Base-by-base conservation (phyloP, 92 coral and sea anemone genomes). In the Porites cylindrica region DNA sequence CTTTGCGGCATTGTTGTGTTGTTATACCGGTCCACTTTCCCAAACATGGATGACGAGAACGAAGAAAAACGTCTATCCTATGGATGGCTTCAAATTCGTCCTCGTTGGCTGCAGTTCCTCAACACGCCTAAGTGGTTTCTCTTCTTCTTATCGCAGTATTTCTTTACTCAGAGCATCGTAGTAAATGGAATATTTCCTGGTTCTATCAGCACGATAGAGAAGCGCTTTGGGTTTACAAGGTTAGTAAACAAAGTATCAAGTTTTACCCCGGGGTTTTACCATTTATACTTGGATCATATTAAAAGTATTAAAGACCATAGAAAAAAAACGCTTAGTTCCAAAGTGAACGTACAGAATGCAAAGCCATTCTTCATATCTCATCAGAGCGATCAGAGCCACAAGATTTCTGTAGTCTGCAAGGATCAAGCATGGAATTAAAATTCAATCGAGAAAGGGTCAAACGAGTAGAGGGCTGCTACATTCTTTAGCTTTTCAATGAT, bases 121-220 rank as follows among this genome's bases (percentile, higher is more conserved):
- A 96, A 94, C 82, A 82, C 91, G 54, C 92, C 98, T 19, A 86
- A 82, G 82, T 96, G 98, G 94, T 91, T 96, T 63, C 83, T 96
- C 74, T 79, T 93, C 43, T 96, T 94, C 75, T 78, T 94, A 54
- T 88, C 96, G 62, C 90, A 81, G 86, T 96, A 88, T 71, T 81
- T 88, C 88, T 92, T 96, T 67, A 88, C 94, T 8, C 93, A 92
- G 61, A 92, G 98, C 58, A 91, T 96, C 14, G 94, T 94, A 1
- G 91, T 92, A 2, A 94, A 94, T 78, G 98, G 98, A 3, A 91
- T 93, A 14, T 96, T 86, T 76, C 94, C 98, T 14, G 98, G 94
- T 1, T 91, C 97, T 11, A 93, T 94, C 7, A 92, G 93, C 72
- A 94, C 98, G 23, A 92, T 94, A 17, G 98, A 96, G 90, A 92